phyloP scores from a whole-genome alignment of 2,113 vertebrate species.

The Anguilla japonica region DNA sequence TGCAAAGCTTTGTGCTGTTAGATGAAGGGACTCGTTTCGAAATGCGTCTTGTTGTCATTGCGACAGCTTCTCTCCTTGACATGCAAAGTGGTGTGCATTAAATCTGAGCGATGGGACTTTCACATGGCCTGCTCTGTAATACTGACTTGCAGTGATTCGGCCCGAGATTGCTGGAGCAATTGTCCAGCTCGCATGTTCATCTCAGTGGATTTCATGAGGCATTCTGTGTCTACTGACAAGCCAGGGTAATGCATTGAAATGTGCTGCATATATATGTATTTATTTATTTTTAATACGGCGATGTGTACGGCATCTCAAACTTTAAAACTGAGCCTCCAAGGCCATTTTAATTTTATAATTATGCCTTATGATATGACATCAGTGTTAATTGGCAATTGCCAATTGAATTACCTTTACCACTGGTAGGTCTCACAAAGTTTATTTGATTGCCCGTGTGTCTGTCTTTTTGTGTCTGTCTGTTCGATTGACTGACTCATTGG shows the following conservation, averaged over 20 bases:
- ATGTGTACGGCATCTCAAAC: background rate
- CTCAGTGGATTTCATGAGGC: background rate
- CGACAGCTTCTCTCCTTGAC: background rate
- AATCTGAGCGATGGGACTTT: slow-evolving; percentile 2
- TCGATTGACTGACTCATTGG: too few relatives aligned
- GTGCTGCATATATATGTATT: background rate
- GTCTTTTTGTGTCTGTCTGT: background rate
- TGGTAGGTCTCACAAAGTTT: background rate
- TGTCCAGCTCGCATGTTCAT: too few relatives aligned
- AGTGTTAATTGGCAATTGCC: slow-evolving; percentile 15
- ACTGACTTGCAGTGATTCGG: background rate
- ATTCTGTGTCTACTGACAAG: background rate
- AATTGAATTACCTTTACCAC: background rate
- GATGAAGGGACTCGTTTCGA: background rate
- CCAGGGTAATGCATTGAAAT: background rate
- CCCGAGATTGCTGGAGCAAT: background rate
- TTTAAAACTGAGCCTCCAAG: slow-evolving; percentile 4
- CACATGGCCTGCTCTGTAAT: background rate
- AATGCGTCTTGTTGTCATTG: background rate
- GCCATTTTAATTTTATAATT: slow-evolving; percentile 18
- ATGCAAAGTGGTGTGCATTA: background rate
- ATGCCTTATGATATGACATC: background rate
- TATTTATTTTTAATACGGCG: too few relatives aligned
- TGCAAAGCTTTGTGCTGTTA: background rate
- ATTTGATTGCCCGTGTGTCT: background rate